Evolutionary conservation across 2,888 invertebrate genomes (phyloP).

Genomic region (Andrena flavipes): DNA sequence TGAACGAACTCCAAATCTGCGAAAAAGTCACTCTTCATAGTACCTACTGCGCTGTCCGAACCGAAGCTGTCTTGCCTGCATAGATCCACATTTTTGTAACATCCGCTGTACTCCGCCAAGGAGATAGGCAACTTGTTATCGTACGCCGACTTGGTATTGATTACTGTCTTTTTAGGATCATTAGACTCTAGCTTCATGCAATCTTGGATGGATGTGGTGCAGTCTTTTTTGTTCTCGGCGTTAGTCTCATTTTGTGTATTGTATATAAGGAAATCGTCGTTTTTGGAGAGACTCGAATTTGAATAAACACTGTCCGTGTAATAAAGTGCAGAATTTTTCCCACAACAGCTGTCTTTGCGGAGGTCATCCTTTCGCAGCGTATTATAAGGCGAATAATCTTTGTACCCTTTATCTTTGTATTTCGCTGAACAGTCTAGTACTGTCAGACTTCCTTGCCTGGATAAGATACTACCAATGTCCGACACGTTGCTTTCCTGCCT

Average conservation of each 20-base stretch:
- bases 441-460: slow-evolving; percentile 72
- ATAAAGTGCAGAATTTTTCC: slow-evolving; percentile 62
- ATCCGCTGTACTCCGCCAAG: slow-evolving; percentile 72
- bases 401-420: slow-evolving; percentile 49
- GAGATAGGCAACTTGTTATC: slow-evolving; percentile 64
- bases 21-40: slow-evolving; percentile 83
- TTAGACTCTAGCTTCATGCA: slow-evolving; percentile 34
- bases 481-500: slow-evolving; percentile 71
- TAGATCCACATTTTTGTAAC: slow-evolving; percentile 75
- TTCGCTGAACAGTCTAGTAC: slow-evolving; percentile 66
- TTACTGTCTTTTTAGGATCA: slow-evolving; percentile 38
- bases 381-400: slow-evolving; percentile 56
- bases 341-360: slow-evolving; percentile 26
- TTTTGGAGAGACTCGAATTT: slow-evolving; percentile 73
- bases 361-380: slow-evolving; percentile 49
- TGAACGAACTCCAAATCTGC: slow-evolving; percentile 81
- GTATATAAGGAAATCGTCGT: slow-evolving; percentile 61
- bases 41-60: slow-evolving; percentile 82
- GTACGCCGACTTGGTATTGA: slow-evolving; percentile 60
- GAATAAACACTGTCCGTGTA: slow-evolving; percentile 75
- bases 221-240: slow-evolving; percentile 39
- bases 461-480: slow-evolving; percentile 74
- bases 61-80: slow-evolving; percentile 82
- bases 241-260: slow-evolving; percentile 46
- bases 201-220: slow-evolving; percentile 39